Conservation (phyloP, 1,140 invertebrate species). For the Drosophila suzukii region DNA sequence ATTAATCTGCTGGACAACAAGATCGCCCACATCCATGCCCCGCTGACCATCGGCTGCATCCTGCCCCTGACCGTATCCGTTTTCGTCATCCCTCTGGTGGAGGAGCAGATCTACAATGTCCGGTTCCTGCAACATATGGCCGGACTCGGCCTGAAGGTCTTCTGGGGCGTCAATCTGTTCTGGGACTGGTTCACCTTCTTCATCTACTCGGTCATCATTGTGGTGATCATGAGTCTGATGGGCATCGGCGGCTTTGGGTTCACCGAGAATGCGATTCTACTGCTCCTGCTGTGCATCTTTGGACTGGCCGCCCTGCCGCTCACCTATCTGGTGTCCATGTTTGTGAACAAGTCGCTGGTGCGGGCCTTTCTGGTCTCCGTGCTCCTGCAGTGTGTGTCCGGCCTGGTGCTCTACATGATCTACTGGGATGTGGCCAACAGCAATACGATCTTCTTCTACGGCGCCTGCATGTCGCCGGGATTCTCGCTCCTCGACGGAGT, state of each 20-base stretch:
- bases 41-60: conserved; percentile 62
- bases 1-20: conserved; percentile 71
- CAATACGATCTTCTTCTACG: conserved; percentile 63
- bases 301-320: conserved; percentile 57
- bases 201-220: conserved; percentile 60
- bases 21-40: conserved; percentile 62
- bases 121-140: conserved; percentile 61
- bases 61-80: conserved; percentile 63
- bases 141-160: conserved; percentile 54
- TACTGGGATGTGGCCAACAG: conserved; percentile 76
- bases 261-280: conserved; percentile 53
- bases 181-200: conserved; percentile 70
- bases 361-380: conserved; percentile 64
- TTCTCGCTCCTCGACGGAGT: conserved; percentile 73
- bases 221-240: conserved; percentile 52
- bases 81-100: conserved; percentile 69
- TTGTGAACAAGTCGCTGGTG: conserved; percentile 41
- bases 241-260: conserved; percentile 54
- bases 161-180: conserved; percentile 62
- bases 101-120: conserved; percentile 56
- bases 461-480: conserved; percentile 64
- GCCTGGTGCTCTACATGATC: conserved; percentile 59
- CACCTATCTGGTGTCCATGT: conserved; percentile 73
- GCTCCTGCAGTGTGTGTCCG: conserved; percentile 59
- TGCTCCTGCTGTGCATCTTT: conserved; percentile 54